These are phyloP conservation scores for Standfussiana lucernea DNA, from an alignment of 2,888 invertebrate species.

Conservation along the genomic window DNA sequence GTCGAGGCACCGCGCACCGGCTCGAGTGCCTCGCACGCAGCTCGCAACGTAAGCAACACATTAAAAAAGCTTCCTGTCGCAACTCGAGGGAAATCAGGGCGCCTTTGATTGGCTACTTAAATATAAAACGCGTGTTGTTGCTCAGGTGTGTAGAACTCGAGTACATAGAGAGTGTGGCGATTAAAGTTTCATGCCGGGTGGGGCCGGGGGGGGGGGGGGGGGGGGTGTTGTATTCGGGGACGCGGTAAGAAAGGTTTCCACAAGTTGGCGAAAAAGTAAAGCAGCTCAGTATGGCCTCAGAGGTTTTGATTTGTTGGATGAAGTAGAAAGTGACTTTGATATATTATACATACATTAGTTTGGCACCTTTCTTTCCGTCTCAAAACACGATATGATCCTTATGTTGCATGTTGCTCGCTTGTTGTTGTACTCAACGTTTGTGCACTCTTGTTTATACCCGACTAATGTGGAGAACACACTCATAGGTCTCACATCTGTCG, in stretches of 20 bases:
- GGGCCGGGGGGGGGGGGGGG: background rate
- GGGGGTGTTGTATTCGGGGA: background rate
- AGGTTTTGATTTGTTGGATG: constrained; percentile 1
- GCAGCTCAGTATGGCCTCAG: background rate
- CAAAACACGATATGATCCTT: too few species aligned
- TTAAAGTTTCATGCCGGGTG: constrained; percentile 44
- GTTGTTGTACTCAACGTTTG: too few species aligned
- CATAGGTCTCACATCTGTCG: background rate
- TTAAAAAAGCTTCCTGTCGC: constrained; percentile 49
- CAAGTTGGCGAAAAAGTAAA: background rate
- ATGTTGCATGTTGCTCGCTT: too few species aligned
- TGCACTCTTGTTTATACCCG: background rate
- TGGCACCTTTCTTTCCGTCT: background rate
- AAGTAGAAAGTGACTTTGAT: constrained; percentile 15
- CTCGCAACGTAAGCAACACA: constrained; percentile 21
- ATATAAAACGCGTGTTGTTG: constrained; percentile 50
- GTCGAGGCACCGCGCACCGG: too few species aligned
- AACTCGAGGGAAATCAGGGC: constrained; percentile 56
- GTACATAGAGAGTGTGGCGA: background rate
- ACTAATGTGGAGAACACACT: background rate
- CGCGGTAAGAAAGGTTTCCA: background rate
- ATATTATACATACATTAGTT: background rate
- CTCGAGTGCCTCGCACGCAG: background rate
- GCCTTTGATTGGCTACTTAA: constrained; percentile 55
- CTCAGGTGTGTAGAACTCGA: constrained; percentile 10